These are phyloP conservation scores for Cetonia aurata DNA, from an alignment of 2,888 invertebrate genomes.

Conservation along the genomic window DNA sequence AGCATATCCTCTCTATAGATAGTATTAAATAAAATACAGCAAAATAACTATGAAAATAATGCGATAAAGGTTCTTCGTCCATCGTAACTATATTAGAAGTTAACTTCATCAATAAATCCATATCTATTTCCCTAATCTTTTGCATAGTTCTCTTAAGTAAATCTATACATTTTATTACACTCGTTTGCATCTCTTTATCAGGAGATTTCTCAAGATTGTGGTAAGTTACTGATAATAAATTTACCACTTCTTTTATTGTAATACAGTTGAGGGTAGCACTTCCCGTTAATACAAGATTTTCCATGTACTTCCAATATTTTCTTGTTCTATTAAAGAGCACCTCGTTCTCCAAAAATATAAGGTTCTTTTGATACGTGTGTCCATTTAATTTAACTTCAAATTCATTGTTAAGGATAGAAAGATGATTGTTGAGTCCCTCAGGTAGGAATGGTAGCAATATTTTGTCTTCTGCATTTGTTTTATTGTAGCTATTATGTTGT, in stretches of 20 bases:
- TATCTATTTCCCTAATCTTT: constrained; percentile 47
- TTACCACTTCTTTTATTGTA: constrained; percentile 52
- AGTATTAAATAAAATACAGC: constrained; percentile 48
- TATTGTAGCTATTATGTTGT: constrained; percentile 18
- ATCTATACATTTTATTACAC: constrained; percentile 35
- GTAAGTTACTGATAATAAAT: constrained; percentile 44
- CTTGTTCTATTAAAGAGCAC: constrained; percentile 49
- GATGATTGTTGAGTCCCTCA: constrained; percentile 15
- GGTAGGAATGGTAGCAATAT: constrained; percentile 5
- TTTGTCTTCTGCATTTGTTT: constrained; percentile 24
- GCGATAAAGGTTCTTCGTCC: constrained; percentile 46
- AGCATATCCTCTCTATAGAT: constrained; percentile 41
- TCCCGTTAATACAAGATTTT: constrained; percentile 56
- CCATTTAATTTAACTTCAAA: constrained; percentile 41
- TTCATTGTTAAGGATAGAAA: constrained; percentile 4
- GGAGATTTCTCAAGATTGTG: constrained; percentile 27
- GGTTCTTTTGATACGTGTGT: constrained; percentile 44
- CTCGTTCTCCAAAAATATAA: constrained; percentile 46
- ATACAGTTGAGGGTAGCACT: constrained; percentile 49
- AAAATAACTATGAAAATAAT: constrained; percentile 53
- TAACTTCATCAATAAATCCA: constrained; percentile 44
- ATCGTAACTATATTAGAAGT: constrained; percentile 34
- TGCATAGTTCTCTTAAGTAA: constrained; percentile 47
- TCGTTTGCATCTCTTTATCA: constrained; percentile 11
- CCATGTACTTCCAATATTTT: constrained; percentile 58